phyloP scores from a whole-genome alignment of 2,797 vertebrate species.

The Crax fasciolata region DNA sequence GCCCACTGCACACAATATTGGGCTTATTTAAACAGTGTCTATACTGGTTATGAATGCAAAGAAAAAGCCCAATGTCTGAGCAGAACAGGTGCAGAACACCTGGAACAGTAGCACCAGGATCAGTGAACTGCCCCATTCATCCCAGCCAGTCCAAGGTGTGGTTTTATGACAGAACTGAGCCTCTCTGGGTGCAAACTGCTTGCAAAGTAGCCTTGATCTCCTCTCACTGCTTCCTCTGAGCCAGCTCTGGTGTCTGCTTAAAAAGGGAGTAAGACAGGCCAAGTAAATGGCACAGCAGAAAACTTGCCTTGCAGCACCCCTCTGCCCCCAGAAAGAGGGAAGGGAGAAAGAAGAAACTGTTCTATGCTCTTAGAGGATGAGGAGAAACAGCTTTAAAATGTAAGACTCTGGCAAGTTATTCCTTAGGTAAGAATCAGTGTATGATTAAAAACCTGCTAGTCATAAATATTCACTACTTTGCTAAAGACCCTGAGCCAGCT shows the following conservation, averaged over 20 bases:
- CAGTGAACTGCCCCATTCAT: slow-evolving; percentile 46
- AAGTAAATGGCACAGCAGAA: neutral
- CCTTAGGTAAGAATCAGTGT: neutral
- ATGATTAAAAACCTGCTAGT: neutral
- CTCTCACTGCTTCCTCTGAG: neutral
- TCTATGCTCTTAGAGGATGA: neutral
- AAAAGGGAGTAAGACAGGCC: neutral
- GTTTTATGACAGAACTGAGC: neutral
- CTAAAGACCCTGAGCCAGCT: neutral
- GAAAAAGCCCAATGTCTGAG: slow-evolving; percentile 44
- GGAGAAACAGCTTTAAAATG: neutral
- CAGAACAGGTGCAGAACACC: slow-evolving; percentile 56
- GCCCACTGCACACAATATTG: neutral
- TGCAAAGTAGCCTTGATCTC: neutral
- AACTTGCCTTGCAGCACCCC: neutral
- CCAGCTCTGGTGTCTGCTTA: neutral
- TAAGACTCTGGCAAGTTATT: neutral
- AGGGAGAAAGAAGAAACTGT: neutral
- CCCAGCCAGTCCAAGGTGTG: neutral
- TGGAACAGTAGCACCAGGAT: slow-evolving; percentile 1
- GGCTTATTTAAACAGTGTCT: neutral
- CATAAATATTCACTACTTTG: neutral
- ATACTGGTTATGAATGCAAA: neutral
- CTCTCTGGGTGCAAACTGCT: neutral
- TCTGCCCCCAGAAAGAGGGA: neutral